These are phyloP conservation scores for Eulithis prunata DNA, from an alignment of 2,888 invertebrate species.

Conservation along the genomic window DNA sequence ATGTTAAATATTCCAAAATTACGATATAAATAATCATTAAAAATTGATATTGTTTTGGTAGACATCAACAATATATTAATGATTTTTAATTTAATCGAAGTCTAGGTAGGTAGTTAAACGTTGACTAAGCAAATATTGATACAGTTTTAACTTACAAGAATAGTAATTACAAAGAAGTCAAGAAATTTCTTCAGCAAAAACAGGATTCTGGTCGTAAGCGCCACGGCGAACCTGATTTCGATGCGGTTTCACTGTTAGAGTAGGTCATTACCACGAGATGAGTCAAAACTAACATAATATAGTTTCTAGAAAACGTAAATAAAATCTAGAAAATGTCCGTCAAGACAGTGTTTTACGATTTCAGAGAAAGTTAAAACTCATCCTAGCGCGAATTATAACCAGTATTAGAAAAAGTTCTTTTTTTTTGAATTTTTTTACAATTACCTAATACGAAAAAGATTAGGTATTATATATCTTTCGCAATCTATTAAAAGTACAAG, in stretches of 20 bases:
- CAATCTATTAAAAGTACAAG: no score
- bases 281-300: constrained; percentile 5
- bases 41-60: no score
- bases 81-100: no score
- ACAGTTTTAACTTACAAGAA: neutral
- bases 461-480: no score
- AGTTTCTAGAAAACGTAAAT: constrained; percentile 14
- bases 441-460: no score
- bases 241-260: constrained; percentile 20
- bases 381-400: constrained; percentile 12
- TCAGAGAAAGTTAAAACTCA: constrained; percentile 16
- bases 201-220: constrained; percentile 15
- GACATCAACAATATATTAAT: no score
- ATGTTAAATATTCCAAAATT: no score
- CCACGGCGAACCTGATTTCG: constrained; percentile 21
- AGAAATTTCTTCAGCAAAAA: constrained; percentile 2
- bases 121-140: neutral
- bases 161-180: neutral
- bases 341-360: constrained; percentile 14
- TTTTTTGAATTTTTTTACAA: neutral
- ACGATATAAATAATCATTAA: no score
- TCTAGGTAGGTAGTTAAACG: no score
- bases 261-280: constrained; percentile 21
- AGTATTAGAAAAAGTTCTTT: neutral
- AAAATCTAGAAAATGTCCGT: constrained; percentile 12